A percentile compares a stretch with the other conserved stretches of the same genome.
Conservation (phyloP, 2,888 invertebrate genomes). For the Trichacis sp. region DNA sequence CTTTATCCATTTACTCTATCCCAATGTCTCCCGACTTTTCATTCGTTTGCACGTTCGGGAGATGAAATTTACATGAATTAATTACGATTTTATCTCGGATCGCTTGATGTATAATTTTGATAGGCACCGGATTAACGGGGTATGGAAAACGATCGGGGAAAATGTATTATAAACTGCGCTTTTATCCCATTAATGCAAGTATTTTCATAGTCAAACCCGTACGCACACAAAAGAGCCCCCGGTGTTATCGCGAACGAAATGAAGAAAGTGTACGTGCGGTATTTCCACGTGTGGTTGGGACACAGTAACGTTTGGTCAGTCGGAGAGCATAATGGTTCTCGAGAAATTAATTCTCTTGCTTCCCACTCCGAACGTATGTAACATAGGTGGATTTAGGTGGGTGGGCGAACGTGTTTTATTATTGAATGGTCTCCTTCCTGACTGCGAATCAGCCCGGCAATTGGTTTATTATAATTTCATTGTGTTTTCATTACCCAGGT, state of each 20-base stretch:
- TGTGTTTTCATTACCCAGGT: slow-evolving; percentile 66
- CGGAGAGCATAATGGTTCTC: slow-evolving; percentile 66
- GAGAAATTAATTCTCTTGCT: slow-evolving; percentile 66
- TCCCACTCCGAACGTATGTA: slow-evolving; percentile 35
- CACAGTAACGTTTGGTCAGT: slow-evolving; percentile 60
- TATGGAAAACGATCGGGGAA: slow-evolving; percentile 10
- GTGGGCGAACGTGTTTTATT: slow-evolving; percentile 62
- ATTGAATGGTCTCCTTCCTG: slow-evolving; percentile 65
- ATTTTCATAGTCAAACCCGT: slow-evolving; percentile 38
- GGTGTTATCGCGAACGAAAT: slow-evolving; percentile 25
- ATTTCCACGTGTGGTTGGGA: slow-evolving; percentile 46
- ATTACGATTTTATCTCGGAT: background rate
- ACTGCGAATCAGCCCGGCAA: slow-evolving; percentile 65
- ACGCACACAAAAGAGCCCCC: slow-evolving; percentile 23
- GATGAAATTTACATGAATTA: background rate
- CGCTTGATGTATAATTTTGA: slow-evolving; percentile 27
- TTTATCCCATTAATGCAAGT: slow-evolving; percentile 32
- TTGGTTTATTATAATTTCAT: slow-evolving; percentile 69
- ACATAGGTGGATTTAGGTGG: slow-evolving; percentile 39
- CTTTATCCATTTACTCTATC: slow-evolving; percentile 17
- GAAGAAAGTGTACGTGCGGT: slow-evolving; percentile 34
- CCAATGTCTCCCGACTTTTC: slow-evolving; percentile 18
- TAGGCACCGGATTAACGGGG: background rate
- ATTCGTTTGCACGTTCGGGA: slow-evolving; percentile 3
- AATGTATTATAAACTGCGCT: slow-evolving; percentile 17